Percentiles rank a stretch among this genome's conserved stretches.
Conservation (phyloP, 2,113 vertebrate species). For the Thymallus thymallus region DNA sequence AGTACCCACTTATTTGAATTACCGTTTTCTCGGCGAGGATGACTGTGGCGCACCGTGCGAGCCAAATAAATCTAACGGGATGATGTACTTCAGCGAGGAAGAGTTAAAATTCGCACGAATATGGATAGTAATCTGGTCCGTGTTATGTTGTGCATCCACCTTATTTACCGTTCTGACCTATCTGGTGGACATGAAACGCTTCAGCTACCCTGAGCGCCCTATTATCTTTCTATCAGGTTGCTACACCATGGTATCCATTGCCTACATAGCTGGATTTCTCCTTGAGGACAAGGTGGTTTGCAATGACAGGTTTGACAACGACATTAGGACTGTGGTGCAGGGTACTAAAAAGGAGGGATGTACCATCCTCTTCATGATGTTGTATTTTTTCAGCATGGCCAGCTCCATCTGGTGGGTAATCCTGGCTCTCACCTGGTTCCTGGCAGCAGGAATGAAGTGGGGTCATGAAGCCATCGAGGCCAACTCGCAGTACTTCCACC, state of each 20-base stretch:
- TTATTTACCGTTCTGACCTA: constrained; percentile 93
- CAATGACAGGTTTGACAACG: constrained; percentile 89
- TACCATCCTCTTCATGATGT: constrained; percentile 98
- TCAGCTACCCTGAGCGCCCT: constrained; percentile 93
- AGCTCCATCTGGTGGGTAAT: constrained; percentile 98
- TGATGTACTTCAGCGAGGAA: constrained; percentile 92
- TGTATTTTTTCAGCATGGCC: constrained; percentile 98
- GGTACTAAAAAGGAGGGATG: constrained; percentile 95
- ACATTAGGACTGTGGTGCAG: constrained; percentile 88
- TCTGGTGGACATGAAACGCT: constrained; percentile 94
- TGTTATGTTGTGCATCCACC: constrained; percentile 91
- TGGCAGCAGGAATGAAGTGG: constrained; percentile 96
- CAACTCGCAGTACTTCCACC: constrained; percentile 93
- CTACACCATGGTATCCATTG: constrained; percentile 91
- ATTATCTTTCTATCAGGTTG: constrained; percentile 95
- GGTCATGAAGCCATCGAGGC: constrained; percentile 96
- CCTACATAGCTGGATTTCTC: constrained; percentile 90
- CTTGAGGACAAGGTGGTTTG: constrained; percentile 91
- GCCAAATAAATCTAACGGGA: constrained; percentile 79
- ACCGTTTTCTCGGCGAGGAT: constrained; percentile 90
- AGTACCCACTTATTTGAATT: constrained; percentile 91
- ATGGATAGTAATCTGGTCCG: constrained; percentile 95
- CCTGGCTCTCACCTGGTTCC: constrained; percentile 92
- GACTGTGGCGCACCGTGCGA: constrained; percentile 93
- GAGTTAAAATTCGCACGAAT: constrained; percentile 89